Base-by-base conservation (phyloP, 2,888 invertebrate species). In the Holacanthella duospinosa region DNA sequence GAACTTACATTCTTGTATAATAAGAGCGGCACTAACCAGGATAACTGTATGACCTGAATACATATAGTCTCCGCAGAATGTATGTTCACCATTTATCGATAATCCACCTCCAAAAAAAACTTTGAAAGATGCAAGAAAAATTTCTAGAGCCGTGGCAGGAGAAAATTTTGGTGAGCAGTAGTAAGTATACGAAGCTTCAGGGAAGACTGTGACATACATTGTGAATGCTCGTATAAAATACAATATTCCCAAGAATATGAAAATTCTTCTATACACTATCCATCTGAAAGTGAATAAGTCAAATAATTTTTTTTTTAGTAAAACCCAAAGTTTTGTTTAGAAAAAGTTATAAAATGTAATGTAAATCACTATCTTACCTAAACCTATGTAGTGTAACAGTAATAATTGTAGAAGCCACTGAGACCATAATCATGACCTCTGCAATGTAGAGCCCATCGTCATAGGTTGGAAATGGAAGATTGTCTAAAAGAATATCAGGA, bases 1-100 rank as follows among this genome's bases (percentile, higher is more conserved):
- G 28, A 27, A 79, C 84, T 82, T 80, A 85, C 85, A 91, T 82
- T 90, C 90, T 69, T 85, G 82, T 74, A 92, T 88, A 73, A 91
- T 83, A 74, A 91, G 83, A 80, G 66, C 90, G 77, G 87, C 85
- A 77, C 91, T 83, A 74, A 89, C 87, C 72, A 92, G 83, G 74
- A 90, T 86, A 76, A 91, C 88, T 19, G 93, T 93, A 80, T 93
- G 93, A 58, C 93, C 93, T 75, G 90, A 90, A 80, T 90, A 93
- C 75, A 93, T 92, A 78, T 87, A 93, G 80, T 93, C 93, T 56
- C 93, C 93, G 79, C 93, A 93, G 77, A 86, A 92, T 43, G 87
- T 88, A 79, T 92, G 92, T 76, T 89, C 88, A 71, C 92, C 93
- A 78, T 92, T 92, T 72, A 93, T 89, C 60, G 89, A 88, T 74